phyloP scores from a whole-genome alignment of 2,113 vertebrate genomes.

The Micronycteris hirsuta region DNA sequence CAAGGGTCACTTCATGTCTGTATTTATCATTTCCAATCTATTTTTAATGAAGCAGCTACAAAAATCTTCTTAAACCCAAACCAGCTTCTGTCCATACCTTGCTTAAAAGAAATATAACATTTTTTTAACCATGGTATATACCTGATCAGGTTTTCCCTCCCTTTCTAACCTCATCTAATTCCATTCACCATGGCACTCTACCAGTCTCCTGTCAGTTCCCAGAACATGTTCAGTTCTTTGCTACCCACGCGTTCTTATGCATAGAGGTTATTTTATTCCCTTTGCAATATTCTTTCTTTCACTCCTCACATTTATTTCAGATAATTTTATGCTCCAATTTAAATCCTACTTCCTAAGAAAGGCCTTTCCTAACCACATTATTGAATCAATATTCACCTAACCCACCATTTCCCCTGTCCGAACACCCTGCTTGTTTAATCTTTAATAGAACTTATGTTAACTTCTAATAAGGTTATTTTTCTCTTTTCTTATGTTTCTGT shows the following conservation, averaged over 20 bases:
- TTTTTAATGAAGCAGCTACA: neutral
- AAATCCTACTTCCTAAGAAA: neutral
- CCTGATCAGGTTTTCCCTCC: neutral
- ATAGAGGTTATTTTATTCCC: neutral
- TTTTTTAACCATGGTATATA: neutral
- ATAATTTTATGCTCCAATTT: neutral
- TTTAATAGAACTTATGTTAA: neutral
- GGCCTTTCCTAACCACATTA: neutral
- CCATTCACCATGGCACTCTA: accelerated
- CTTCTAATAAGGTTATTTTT: neutral
- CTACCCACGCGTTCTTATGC: too few relatives aligned
- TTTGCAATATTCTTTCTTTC: neutral
- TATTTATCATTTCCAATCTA: neutral
- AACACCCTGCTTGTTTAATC: neutral
- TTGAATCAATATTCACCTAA: neutral
- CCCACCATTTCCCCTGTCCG: neutral
- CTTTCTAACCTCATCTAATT: neutral
- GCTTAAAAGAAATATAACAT: neutral
- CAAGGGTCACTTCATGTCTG: neutral
- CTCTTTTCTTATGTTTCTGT: neutral
- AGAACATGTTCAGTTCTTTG: neutral
- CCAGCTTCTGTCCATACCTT: neutral
- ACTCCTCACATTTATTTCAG: neutral
- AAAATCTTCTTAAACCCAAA: neutral
- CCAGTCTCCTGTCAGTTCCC: neutral